These are phyloP conservation scores for Ips typographus DNA, from an alignment of 1,140 invertebrate genomes.

Conservation along the genomic window DNA sequence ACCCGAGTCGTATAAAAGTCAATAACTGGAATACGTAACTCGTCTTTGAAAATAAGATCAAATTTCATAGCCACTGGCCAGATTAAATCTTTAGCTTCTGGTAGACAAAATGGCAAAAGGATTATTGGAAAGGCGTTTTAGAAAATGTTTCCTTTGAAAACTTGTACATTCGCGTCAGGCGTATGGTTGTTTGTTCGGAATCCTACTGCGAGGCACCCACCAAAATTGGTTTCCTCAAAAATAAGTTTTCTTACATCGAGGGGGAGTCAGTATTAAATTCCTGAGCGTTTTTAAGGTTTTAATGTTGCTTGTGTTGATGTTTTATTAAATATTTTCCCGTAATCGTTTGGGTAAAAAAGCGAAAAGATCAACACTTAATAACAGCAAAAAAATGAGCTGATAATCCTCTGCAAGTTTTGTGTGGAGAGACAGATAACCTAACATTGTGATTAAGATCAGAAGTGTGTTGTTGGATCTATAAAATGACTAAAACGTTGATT, in stretches of 20 bases:
- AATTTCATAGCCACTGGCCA: constrained; percentile 42
- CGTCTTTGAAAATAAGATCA: constrained; percentile 42
- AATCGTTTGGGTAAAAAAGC: too few relatives aligned
- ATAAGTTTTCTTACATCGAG: neutral
- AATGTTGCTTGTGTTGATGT: too few relatives aligned
- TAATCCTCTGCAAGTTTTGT: too few relatives aligned
- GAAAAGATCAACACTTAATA: too few relatives aligned
- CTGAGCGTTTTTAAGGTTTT: neutral
- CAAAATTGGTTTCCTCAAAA: constrained; percentile 12
- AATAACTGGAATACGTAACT: constrained; percentile 22
- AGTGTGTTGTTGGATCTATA: too few relatives aligned
- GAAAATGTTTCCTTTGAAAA: constrained; percentile 27
- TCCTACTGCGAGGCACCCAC: constrained; percentile 7
- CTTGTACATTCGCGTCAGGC: constrained; percentile 31
- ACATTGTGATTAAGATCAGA: too few relatives aligned
- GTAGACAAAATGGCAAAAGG: constrained; percentile 27
- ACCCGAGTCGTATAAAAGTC: constrained; percentile 9
- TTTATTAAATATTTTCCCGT: too few relatives aligned
- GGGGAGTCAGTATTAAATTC: constrained; percentile 12
- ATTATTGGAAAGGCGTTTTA: constrained; percentile 30
- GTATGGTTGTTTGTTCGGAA: constrained; percentile 26
- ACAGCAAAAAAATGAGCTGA: too few relatives aligned
- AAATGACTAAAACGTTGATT: too few relatives aligned
- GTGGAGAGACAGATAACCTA: too few relatives aligned
- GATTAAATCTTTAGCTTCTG: constrained; percentile 38